Conservation (phyloP, 2,797 vertebrate species). For the Natrix natrix region DNA sequence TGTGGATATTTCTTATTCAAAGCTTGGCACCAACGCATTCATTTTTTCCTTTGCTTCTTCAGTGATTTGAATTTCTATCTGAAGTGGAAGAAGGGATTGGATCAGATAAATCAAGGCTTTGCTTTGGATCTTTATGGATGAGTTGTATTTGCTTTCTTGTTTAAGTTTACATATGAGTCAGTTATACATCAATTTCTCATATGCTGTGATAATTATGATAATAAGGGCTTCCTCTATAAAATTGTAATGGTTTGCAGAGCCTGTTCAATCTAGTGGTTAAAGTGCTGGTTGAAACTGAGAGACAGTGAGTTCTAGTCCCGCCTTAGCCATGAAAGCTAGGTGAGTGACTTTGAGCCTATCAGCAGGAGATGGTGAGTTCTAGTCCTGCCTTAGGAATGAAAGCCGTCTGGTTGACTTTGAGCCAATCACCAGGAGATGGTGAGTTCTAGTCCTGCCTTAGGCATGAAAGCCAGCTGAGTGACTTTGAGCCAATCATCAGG, state of each 20-base stretch:
- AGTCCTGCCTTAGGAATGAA: too few relatives aligned
- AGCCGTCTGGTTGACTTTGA: too few relatives aligned
- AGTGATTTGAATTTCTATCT: conserved; percentile 34
- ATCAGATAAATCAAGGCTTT: conserved; percentile 45
- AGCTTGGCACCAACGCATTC: conserved; percentile 46
- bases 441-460: too few relatives aligned
- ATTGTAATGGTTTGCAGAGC: background rate
- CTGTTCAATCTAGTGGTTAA: background rate
- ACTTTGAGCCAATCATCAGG: too few relatives aligned
- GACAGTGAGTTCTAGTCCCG: background rate
- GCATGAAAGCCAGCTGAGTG: too few relatives aligned
- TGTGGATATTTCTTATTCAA: conserved; percentile 46
- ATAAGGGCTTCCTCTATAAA: background rate
- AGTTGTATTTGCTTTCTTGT: conserved; percentile 36
- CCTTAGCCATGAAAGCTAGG: too few relatives aligned
- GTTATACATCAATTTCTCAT: background rate
- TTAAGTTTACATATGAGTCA: background rate
- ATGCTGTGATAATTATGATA: background rate
- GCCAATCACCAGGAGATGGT: too few relatives aligned
- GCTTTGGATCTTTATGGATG: conserved; percentile 42
- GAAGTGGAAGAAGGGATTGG: conserved; percentile 44
- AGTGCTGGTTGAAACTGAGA: background rate
- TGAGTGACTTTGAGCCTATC: too few relatives aligned
- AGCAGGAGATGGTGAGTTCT: too few relatives aligned
- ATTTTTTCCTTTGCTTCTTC: conserved; percentile 33